Conservation (phyloP, 2,113 vertebrate species). For the Mobula hypostoma region DNA sequence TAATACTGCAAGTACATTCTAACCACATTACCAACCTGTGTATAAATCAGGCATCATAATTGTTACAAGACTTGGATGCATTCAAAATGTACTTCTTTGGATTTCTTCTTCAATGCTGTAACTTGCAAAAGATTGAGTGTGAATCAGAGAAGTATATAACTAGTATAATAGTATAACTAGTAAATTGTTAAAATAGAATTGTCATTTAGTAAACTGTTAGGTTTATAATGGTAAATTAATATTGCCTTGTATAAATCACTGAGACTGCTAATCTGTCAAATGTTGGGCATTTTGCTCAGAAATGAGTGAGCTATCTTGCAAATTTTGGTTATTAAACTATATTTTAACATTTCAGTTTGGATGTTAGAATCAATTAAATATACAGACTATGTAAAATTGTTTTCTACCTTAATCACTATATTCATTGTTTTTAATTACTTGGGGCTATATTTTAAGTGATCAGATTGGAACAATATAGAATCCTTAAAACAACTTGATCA, state of each 20-base stretch:
- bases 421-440: no score
- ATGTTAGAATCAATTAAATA: not conserved
- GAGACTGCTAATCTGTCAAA: not conserved
- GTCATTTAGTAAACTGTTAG: not conserved
- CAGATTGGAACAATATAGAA: not conserved
- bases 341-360: not conserved
- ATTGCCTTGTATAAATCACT: not conserved
- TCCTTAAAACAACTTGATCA: not conserved
- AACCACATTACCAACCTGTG: not conserved
- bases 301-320: not conserved
- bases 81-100: not conserved
- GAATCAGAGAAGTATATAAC: not conserved
- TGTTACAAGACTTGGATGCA: not conserved
- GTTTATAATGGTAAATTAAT: no score
- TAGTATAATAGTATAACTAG: not conserved
- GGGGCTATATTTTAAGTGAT: no score
- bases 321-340: not conserved
- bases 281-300: not conserved
- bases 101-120: not conserved
- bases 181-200: not conserved
- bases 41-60: not conserved
- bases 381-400: not conserved
- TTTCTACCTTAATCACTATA: no score
- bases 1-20: no score
- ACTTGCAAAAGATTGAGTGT: not conserved